Conservation (phyloP, 1,140 invertebrate genomes). For the Bombyx mori region DNA sequence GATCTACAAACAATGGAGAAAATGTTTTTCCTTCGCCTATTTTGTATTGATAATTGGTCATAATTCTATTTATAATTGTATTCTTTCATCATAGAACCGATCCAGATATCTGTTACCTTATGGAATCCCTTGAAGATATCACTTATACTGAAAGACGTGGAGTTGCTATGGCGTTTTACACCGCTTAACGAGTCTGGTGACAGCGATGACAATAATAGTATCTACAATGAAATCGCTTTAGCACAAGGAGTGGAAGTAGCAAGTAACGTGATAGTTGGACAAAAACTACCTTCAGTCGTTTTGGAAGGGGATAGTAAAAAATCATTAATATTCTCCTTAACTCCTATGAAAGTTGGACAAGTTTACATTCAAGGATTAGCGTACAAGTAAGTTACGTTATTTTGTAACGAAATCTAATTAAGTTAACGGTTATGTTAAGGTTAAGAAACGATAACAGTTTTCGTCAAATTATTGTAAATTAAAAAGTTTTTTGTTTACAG, state of each 20-base stretch:
- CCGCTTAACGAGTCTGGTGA: constrained; percentile 50
- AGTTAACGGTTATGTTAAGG: background rate
- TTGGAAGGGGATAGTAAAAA: constrained; percentile 55
- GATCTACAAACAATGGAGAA: too few relatives aligned
- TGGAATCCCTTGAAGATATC: constrained; percentile 86
- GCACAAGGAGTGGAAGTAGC: constrained; percentile 46
- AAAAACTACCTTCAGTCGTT: constrained; percentile 49
- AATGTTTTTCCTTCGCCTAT: too few relatives aligned
- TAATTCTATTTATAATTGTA: too few relatives aligned
- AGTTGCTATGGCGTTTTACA: constrained; percentile 85
- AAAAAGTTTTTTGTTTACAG: constrained; percentile 21
- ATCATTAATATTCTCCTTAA: constrained; percentile 48
- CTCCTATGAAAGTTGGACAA: constrained; percentile 53
- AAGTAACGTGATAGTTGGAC: constrained; percentile 49
- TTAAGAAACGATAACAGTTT: background rate
- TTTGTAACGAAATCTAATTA: constrained; percentile 2
- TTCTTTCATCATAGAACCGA: constrained; percentile 75
- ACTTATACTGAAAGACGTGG: constrained; percentile 80
- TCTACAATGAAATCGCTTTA: constrained; percentile 50
- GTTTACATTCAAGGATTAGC: constrained; percentile 51
- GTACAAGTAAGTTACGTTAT: constrained; percentile 50
- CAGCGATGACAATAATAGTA: constrained; percentile 19
- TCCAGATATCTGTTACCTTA: constrained; percentile 83
- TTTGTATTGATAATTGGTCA: too few relatives aligned
- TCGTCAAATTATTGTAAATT: background rate